These are phyloP conservation scores for Sebastes trivittatus DNA, from an alignment of 2,797 vertebrate genomes.

Conservation along the genomic window DNA sequence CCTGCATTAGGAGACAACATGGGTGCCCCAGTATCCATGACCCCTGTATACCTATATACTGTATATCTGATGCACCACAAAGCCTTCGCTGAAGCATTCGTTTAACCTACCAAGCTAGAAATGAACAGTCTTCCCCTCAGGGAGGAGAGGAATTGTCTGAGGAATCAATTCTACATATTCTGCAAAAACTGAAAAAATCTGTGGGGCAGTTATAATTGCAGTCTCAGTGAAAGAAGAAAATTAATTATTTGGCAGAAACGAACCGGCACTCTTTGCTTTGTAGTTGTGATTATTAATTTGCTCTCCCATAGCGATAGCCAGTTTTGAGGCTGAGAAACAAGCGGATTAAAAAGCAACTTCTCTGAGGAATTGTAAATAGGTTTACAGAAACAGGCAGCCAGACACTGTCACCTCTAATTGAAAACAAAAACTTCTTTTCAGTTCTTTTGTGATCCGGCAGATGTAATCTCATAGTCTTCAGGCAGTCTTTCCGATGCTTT, in stretches of 20 bases:
- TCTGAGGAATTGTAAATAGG: slow-evolving; percentile 49
- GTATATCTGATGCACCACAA: slow-evolving; percentile 4
- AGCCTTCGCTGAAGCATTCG: slow-evolving; percentile 12
- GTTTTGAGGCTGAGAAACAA: slow-evolving; percentile 38
- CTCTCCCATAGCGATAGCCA: slow-evolving; percentile 41
- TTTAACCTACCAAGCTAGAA: slow-evolving; percentile 36
- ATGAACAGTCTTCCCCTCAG: slow-evolving; percentile 18
- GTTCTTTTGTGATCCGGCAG: slow-evolving; percentile 35
- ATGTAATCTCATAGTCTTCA: slow-evolving; percentile 56
- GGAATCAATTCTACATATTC: slow-evolving; percentile 32
- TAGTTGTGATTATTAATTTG: slow-evolving; percentile 69
- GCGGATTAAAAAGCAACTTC: slow-evolving; percentile 49
- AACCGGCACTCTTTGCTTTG: slow-evolving; percentile 57
- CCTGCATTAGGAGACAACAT: slow-evolving; percentile 63
- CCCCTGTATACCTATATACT: slow-evolving; percentile 17
- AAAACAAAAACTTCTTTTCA: slow-evolving; percentile 14
- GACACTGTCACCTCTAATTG: slow-evolving; percentile 26
- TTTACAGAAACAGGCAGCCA: slow-evolving; percentile 32
- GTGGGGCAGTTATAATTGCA: slow-evolving; percentile 53
- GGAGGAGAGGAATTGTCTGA: slow-evolving; percentile 13
- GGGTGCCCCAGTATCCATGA: slow-evolving; percentile 26
- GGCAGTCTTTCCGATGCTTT: slow-evolving; percentile 27
- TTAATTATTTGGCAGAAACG: slow-evolving; percentile 68
- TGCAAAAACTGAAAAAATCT: slow-evolving; percentile 54
- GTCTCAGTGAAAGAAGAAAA: slow-evolving; percentile 59